phyloP scores from a whole-genome alignment of 53 echinoderm and acorn worm species.

The Stichopus horrens region DNA sequence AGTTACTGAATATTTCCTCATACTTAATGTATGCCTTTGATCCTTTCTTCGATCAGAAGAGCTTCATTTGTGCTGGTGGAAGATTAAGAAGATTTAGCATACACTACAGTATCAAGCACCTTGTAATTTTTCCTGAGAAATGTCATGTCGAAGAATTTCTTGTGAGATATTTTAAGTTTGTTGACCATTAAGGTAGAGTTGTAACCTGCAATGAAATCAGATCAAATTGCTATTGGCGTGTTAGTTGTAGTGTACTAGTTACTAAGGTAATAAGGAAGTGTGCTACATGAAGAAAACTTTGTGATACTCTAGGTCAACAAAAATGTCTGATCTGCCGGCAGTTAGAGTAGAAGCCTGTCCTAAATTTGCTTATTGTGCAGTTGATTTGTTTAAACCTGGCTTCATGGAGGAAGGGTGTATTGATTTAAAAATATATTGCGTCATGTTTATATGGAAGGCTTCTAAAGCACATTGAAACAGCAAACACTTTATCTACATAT shows the following conservation, averaged over 20 bases:
- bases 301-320: background rate
- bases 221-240: too few relatives aligned
- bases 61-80: background rate
- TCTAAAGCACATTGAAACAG: slow-evolving; percentile 48
- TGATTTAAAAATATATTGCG: slow-evolving; percentile 40
- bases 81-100: slow-evolving; percentile 1
- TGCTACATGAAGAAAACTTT: too few relatives aligned
- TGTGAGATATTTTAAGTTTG: slow-evolving; percentile 24
- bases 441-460: slow-evolving; percentile 53
- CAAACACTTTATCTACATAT: slow-evolving; percentile 46
- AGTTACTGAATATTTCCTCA: background rate
- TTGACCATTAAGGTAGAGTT: slow-evolving; percentile 36
- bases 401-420: slow-evolving; percentile 43
- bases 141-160: slow-evolving; percentile 20
- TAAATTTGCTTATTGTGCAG: slow-evolving; percentile 44
- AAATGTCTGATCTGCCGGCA: slow-evolving; percentile 37
- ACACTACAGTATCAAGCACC: too few relatives aligned
- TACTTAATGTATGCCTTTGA: background rate
- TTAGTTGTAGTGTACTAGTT: too few relatives aligned
- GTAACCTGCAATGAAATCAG: background rate
- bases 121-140: slow-evolving; percentile 12
- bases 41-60: background rate
- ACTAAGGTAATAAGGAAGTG: too few relatives aligned
- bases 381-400: slow-evolving; percentile 53
- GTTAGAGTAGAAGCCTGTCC: slow-evolving; percentile 49